Conservation (phyloP, 2,113 vertebrate genomes). For the Charina bottae region DNA sequence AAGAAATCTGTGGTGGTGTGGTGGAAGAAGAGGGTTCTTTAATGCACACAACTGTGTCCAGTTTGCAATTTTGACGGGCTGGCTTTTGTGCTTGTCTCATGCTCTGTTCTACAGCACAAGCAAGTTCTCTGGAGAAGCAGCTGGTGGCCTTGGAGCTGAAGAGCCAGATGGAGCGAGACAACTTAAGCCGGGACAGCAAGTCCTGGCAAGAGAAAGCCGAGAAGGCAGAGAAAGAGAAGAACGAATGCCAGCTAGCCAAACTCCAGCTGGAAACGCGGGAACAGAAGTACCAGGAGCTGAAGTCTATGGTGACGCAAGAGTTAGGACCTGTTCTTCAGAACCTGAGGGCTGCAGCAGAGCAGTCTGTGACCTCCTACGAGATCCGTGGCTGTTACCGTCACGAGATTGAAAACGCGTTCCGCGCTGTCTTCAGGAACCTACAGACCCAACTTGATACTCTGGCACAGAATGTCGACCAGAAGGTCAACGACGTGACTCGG, state of each 20-base stretch:
- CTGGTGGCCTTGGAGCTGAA: background rate
- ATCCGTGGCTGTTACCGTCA: background rate
- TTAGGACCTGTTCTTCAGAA: background rate
- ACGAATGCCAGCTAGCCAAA: background rate
- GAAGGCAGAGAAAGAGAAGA: background rate
- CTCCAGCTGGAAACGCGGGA: background rate
- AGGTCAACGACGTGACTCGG: background rate
- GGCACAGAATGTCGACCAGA: background rate
- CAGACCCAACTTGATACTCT: rapidly evolving
- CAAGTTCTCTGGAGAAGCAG: background rate
- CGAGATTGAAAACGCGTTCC: background rate
- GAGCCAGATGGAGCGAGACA: rapidly evolving
- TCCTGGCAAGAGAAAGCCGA: background rate
- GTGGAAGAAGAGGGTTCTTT: background rate
- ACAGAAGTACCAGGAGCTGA: background rate
- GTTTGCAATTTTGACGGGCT: background rate
- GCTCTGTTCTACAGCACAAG: background rate
- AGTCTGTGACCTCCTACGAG: rapidly evolving
- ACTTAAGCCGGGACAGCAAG: background rate
- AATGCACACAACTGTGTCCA: background rate
- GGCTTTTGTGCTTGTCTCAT: background rate
- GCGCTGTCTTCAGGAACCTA: rapidly evolving
- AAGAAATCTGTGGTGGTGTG: background rate
- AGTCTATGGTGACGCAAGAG: background rate
- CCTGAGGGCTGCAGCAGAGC: rapidly evolving